Evolutionary conservation across 1,140 invertebrate genomes (phyloP).

Genomic region (Sycobia sp.): DNA sequence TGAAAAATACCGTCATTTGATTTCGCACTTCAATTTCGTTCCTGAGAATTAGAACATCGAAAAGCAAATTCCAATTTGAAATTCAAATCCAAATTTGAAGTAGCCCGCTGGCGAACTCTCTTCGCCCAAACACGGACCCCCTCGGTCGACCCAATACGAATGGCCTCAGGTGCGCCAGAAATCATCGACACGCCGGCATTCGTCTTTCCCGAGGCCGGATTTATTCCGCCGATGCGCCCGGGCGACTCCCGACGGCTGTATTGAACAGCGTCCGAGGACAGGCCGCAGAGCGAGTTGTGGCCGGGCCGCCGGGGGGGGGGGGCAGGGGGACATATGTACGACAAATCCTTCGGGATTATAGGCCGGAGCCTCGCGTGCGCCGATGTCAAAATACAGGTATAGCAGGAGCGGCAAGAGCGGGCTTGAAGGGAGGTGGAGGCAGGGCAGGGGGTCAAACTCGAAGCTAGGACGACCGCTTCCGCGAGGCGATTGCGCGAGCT

Average conservation of each 20-base stretch:
- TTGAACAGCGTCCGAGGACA: neutral
- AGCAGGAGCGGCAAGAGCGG: no score
- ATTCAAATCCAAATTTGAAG: constrained; percentile 15
- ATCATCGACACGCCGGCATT: constrained; percentile 53
- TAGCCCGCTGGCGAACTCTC: no score
- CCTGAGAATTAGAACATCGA: no score
- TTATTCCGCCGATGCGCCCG: constrained; percentile 29
- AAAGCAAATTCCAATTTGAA: neutral
- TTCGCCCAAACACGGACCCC: no score
- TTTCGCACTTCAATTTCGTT: no score
- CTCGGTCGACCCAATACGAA: no score
- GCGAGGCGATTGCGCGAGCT: neutral
- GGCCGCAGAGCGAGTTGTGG: constrained; percentile 37
- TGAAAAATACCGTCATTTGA: no score
- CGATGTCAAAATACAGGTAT: constrained; percentile 58
- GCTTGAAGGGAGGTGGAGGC: no score
- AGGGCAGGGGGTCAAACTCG: no score
- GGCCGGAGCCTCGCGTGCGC: constrained; percentile 43
- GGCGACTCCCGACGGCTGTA: no score
- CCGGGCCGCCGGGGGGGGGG: constrained; percentile 57
- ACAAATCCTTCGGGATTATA: constrained; percentile 60
- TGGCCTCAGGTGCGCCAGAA: constrained; percentile 55
- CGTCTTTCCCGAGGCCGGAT: constrained; percentile 49
- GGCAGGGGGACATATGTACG: constrained; percentile 59
- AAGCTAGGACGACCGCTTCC: neutral